These are phyloP conservation scores for Geotrupes spiniger DNA, from an alignment of 2,888 invertebrate species.

Conservation along the genomic window DNA sequence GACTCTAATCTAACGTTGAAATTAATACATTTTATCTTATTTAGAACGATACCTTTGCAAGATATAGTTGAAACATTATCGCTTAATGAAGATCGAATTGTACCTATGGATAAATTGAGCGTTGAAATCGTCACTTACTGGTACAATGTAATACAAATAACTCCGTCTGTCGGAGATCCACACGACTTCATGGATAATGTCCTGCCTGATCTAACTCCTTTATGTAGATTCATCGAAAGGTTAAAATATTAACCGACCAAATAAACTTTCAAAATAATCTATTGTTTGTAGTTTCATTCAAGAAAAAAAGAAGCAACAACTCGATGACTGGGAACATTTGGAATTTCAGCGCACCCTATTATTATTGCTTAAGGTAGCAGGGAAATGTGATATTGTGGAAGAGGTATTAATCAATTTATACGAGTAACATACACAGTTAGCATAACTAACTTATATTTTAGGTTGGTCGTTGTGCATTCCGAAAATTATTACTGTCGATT, in stretches of 20 bases:
- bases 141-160: constrained; percentile 61
- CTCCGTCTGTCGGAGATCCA: background rate
- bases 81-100: constrained; percentile 49
- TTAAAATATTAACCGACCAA: no score
- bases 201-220: background rate
- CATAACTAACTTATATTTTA: constrained; percentile 44
- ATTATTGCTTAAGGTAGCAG: constrained; percentile 60
- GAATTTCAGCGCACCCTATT: constrained; percentile 60
- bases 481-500: constrained; percentile 54
- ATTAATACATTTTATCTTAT: constrained; percentile 1
- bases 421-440: no score
- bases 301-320: constrained; percentile 11
- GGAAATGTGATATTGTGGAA: constrained; percentile 63
- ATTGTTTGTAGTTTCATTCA: constrained; percentile 16
- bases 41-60: constrained; percentile 36
- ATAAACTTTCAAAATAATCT: background rate
- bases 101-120: constrained; percentile 53
- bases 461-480: constrained; percentile 56
- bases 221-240: constrained; percentile 6
- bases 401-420: no score
- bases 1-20: no score
- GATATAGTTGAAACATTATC: constrained; percentile 51
- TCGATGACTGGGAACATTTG: constrained; percentile 44
- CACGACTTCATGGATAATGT: background rate
- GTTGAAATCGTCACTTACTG: constrained; percentile 63